Conservation (phyloP, 2,113 vertebrate species). For the Hemibagrus wyckioides region DNA sequence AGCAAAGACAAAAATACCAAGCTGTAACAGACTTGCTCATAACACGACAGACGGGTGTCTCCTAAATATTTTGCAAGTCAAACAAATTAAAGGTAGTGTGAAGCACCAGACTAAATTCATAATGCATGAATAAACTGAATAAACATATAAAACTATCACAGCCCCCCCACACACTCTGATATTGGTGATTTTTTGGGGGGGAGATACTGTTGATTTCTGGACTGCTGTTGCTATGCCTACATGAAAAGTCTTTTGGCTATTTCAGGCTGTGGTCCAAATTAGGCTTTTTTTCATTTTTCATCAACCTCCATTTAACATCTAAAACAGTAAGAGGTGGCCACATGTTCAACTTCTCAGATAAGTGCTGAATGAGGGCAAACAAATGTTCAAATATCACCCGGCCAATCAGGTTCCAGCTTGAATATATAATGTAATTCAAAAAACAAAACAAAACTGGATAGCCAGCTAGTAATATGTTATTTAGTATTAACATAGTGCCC, state of each 20-base stretch:
- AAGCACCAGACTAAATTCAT: neutral
- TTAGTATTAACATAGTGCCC: too few relatives aligned
- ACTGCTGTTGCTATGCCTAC: conserved; percentile 24
- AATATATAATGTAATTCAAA: neutral
- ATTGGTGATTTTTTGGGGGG: neutral
- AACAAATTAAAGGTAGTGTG: conserved; percentile 10
- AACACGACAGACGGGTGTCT: neutral
- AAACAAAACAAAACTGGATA: neutral
- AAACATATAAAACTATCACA: neutral
- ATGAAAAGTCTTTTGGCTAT: neutral
- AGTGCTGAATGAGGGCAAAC: neutral
- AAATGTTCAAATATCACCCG: neutral
- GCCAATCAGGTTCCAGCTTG: neutral
- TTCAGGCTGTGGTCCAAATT: neutral
- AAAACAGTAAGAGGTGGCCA: neutral
- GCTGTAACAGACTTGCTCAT: neutral
- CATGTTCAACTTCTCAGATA: neutral
- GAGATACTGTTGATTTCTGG: conserved; percentile 5
- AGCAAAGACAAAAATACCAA: neutral
- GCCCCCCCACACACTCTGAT: neutral
- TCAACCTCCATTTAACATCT: neutral
- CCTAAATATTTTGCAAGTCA: conserved; percentile 2
- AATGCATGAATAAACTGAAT: conserved; percentile 3
- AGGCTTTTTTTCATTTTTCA: neutral
- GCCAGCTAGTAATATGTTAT: neutral